phyloP scores from a whole-genome alignment of 1,140 invertebrate species.

The Pteromalus puparum region DNA sequence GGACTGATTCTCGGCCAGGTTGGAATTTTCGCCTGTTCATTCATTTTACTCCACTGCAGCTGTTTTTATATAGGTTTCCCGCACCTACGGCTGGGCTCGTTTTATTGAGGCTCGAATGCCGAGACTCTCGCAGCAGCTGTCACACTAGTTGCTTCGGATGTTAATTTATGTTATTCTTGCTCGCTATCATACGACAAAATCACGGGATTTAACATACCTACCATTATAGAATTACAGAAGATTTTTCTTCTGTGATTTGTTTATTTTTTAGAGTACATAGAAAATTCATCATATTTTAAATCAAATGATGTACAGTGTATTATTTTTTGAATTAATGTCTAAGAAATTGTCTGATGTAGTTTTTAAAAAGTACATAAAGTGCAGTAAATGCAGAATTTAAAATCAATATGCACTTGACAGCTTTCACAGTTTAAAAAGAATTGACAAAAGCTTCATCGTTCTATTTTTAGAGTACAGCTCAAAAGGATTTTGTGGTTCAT shows the following conservation, averaged over 20 bases:
- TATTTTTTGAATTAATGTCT: background rate
- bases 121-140: slow-evolving; percentile 48
- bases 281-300: no score
- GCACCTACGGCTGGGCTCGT: background rate
- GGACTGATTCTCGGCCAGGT: slow-evolving; percentile 84
- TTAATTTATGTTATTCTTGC: background rate
- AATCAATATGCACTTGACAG: background rate
- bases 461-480: slow-evolving; percentile 75
- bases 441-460: background rate
- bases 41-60: background rate
- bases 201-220: background rate
- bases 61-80: slow-evolving; percentile 15
- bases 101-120: background rate
- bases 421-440: background rate
- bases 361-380: no score
- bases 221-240: no score
- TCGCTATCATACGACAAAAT: background rate
- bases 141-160: slow-evolving; percentile 27
- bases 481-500: slow-evolving; percentile 84
- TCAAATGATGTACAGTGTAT: no score
- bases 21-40: slow-evolving; percentile 56
- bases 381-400: background rate
- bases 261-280: no score
- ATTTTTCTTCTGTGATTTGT: background rate
- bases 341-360: no score